Base-by-base conservation (phyloP, 2,888 invertebrate genomes). In the Gandaritis pyraliata region DNA sequence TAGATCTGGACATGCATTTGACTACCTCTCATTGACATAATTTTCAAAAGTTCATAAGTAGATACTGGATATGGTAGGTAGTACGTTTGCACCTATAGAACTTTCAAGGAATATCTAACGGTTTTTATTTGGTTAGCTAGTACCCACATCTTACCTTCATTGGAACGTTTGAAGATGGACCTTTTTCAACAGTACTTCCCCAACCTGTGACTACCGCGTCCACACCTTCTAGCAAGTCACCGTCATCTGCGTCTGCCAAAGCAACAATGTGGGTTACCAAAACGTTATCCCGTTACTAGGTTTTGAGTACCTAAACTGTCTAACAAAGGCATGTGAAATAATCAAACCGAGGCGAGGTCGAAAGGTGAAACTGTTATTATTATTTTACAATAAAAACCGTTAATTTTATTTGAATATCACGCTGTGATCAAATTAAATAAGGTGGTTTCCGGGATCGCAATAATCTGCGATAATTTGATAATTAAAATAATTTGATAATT, bases 171-270 rank as follows among this genome's bases (percentile, higher is more conserved):
- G 96, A 95, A 0, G 94, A 88, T 5, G 94, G 93, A 36, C 94
- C 94, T 59, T 93, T 94, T 85, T 96, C 96, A 1, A 93, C 92
- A 0, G 94, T 94, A 65, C 94, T 93, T 4, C 96, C 96, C 96
- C 96, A 96, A 15, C 96, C 96, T 6, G 96, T 94, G 0, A 95
- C 95, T 1, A 95, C 87, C 2, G 95, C 95, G 48, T 93, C 86
- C 38, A 92, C 90, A 10, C 95, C 95, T 73, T 85, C 86, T 29
- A 88, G 75, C 11, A 65, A 66, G 46, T 83, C 75, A 52, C 81
- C 78, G 52, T 87, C 86, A 64, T 83, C 85, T 62, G 75, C 61
- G 71, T 82, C 85, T 86, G 64, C 36, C 74, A 78, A 55, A 30
- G 53, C 36, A 48, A 39, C 23, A 29, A 58, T 43, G 23, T 56